Percentiles rank a stretch among this genome's conserved stretches.
Evolutionary conservation across 2,113 vertebrate species (phyloP).

Genomic region (Chunga burmeisteri): DNA sequence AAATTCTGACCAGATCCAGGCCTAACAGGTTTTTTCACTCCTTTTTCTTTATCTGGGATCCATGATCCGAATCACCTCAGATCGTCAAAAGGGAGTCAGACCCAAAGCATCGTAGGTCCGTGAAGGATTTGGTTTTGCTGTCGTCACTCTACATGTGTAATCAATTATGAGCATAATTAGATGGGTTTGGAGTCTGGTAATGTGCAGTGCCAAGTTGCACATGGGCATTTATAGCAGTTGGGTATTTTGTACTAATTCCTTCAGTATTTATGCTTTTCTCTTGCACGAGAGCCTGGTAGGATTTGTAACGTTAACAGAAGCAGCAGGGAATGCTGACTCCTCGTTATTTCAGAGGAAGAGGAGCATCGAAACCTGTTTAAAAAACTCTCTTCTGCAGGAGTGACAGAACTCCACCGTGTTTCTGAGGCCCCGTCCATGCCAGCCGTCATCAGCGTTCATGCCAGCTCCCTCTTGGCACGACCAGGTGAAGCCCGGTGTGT

Average conservation of each 20-base stretch:
- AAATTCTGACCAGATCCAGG: not conserved
- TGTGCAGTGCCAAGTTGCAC: rapidly evolving
- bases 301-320: not conserved
- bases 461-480: not conserved
- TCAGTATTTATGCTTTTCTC: not conserved
- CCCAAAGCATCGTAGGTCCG: rapidly evolving
- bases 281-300: not conserved
- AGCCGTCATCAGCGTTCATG: rapidly evolving
- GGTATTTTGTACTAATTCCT: not conserved
- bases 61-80: not conserved
- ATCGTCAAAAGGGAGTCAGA: not conserved
- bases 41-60: not conserved
- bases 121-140: not conserved
- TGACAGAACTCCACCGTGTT: rapidly evolving
- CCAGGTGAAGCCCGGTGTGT: not conserved
- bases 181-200: not conserved
- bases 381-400: not conserved
- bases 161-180: not conserved
- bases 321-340: not conserved
- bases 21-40: not conserved
- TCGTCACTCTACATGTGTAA: rapidly evolving
- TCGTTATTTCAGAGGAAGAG: not conserved
- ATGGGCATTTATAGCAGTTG: not conserved
- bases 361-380: not conserved
- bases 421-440: not conserved